A percentile compares a stretch with the other conserved stretches of the same genome.
Evolutionary conservation across 2,888 invertebrate species (phyloP).

Genomic region (Drosophila cognata): DNA sequence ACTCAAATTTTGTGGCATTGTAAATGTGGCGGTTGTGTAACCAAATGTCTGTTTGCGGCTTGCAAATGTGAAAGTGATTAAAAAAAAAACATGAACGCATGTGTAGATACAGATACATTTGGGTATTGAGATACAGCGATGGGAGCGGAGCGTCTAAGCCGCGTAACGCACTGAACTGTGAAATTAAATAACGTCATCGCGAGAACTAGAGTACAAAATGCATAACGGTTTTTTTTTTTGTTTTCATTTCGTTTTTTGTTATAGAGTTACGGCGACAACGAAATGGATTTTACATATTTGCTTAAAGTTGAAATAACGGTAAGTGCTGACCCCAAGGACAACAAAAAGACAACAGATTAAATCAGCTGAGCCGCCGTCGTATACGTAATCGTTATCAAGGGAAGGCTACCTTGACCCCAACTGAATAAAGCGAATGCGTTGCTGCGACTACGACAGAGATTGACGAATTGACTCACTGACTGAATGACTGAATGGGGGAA

Average conservation of each 20-base stretch:
- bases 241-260: neutral
- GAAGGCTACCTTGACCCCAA: conserved; percentile 68
- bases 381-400: conserved; percentile 63
- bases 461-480: conserved; percentile 49
- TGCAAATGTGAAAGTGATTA: conserved; percentile 52
- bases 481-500: conserved; percentile 17
- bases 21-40: conserved; percentile 33
- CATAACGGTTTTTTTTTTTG: conserved; percentile 19
- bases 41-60: conserved; percentile 46
- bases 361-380: conserved; percentile 20
- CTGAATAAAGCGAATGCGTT: conserved; percentile 34
- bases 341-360: conserved; percentile 27
- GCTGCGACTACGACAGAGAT: conserved; percentile 36
- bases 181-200: conserved; percentile 75
- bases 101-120: conserved; percentile 11
- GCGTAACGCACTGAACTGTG: conserved; percentile 79
- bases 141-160: conserved; percentile 75
- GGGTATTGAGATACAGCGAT: conserved; percentile 11
- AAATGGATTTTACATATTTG: neutral
- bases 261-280: neutral
- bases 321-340: neutral
- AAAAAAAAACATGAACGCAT: conserved; percentile 8
- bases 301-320: neutral
- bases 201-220: conserved; percentile 26
- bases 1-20: conserved; percentile 17